These are phyloP conservation scores for Nemotelus nigrinus DNA, from an alignment of 2,888 invertebrate genomes.

Conservation along the genomic window DNA sequence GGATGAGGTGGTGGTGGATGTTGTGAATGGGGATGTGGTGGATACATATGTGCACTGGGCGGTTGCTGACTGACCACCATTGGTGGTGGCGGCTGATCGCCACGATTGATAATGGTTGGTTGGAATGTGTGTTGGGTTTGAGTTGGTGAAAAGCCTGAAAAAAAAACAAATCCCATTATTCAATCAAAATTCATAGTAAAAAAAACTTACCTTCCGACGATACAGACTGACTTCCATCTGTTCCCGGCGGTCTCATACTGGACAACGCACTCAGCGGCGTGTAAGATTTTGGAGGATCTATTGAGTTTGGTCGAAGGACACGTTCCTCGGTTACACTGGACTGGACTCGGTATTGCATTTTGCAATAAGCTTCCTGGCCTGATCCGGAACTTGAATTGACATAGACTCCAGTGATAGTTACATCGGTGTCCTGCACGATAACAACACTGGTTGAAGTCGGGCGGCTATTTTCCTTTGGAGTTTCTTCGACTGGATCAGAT, in stretches of 20 bases:
- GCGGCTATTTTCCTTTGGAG: constrained; percentile 57
- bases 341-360: constrained; percentile 89
- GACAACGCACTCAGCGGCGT: constrained; percentile 85
- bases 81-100: constrained; percentile 25
- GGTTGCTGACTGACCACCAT: constrained; percentile 51
- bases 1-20: constrained; percentile 17
- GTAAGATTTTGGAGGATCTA: constrained; percentile 72
- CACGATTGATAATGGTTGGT: constrained; percentile 20
- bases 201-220: constrained; percentile 47
- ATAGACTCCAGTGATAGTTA: constrained; percentile 88
- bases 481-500: constrained; percentile 43
- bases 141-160: constrained; percentile 45
- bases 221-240: constrained; percentile 62
- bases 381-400: constrained; percentile 78
- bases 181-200: background rate
- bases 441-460: constrained; percentile 72
- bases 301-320: constrained; percentile 70
- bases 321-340: constrained; percentile 89
- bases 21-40: constrained; percentile 48
- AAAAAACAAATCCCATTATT: constrained; percentile 16
- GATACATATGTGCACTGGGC: constrained; percentile 54
- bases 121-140: constrained; percentile 43
- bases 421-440: constrained; percentile 86
- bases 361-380: constrained; percentile 84
- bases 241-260: constrained; percentile 86